Percentiles rank a stretch among this genome's conserved stretches.
Evolutionary conservation across 2,888 invertebrate genomes (phyloP).

Genomic region (Melikaiella ostensackeni): DNA sequence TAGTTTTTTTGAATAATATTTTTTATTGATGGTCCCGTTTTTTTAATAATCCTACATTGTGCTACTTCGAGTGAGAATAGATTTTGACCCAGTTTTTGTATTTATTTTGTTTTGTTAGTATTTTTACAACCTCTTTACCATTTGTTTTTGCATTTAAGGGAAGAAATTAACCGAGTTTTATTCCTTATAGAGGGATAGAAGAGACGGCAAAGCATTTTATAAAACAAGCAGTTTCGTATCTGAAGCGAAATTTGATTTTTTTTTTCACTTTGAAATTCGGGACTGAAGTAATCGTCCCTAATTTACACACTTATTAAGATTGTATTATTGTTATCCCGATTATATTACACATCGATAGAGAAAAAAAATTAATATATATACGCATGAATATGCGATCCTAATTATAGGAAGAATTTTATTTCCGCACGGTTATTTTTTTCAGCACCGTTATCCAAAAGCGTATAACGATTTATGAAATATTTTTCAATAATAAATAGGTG

Average conservation of each 20-base stretch:
- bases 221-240: not conserved
- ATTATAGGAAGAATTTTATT: conserved; percentile 55
- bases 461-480: conserved; percentile 49
- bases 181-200: not conserved
- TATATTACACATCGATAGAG: conserved; percentile 36
- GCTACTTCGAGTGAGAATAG: conserved; percentile 2
- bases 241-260: not conserved
- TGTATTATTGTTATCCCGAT: conserved; percentile 29
- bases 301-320: conserved; percentile 32
- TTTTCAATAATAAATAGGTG: conserved; percentile 52
- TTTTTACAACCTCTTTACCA: not conserved
- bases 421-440: conserved; percentile 62
- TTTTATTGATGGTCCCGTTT: not conserved
- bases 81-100: not conserved
- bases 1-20: not conserved
- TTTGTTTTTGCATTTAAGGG: conserved; percentile 18
- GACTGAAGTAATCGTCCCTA: not conserved
- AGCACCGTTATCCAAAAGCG: conserved; percentile 55
- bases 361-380: conserved; percentile 48
- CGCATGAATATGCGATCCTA: conserved; percentile 16
- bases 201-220: not conserved
- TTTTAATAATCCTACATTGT: conserved; percentile 1
- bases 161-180: not conserved
- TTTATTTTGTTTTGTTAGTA: not conserved
- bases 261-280: conserved; percentile 5